Base-by-base conservation (phyloP, 2,113 vertebrate species). In the Pelecanus crispus region DNA sequence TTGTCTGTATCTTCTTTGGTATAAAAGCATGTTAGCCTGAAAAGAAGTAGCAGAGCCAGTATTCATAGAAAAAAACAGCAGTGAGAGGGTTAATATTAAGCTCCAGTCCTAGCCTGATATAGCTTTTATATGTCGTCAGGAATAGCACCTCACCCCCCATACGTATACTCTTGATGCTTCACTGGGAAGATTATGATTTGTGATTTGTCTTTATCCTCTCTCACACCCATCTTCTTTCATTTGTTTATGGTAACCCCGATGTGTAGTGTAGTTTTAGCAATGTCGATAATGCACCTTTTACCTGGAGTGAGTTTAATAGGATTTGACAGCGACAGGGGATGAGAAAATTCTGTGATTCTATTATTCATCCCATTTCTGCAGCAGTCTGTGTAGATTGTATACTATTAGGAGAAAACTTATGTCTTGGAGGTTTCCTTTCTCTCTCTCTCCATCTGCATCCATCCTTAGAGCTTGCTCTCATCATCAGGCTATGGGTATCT, bases 271-370 rank as follows among this genome's bases (percentile, higher is more conserved):
- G 78, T 95, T 97, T 96, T 93, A 93, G 66, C 77, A 91, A 66
- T 94, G 92, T 90, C 20, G 50, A 82, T 96, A 96, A 91, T 86
- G 49, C 77, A 95, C 80, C 75, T 83, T 65, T 96, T 97, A 90
- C 94, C 91, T 91, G 83, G 59, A 94, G 75, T 93, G 86, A 96
- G 47, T 72, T 94, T 95, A 97, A 97, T 95, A 65, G 59, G 92
- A 94, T 95, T 91, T 96, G 90, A 96, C 94, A 97, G 78, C 10
- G 17, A 86, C 55, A 91, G 77, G 61, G 91, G 79, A 95, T 96
- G 72, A 96, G 81, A 88, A 93, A 88, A 95, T 96, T 95, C 86
- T 47, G 61, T 91, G 92, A 97, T 96, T 96, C 81, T 97, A 44
- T 95, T 95, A 92, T 91, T 94, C 32, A 92, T 95, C 84, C 63